phyloP scores from a whole-genome alignment of 2,113 vertebrate genomes.

The Tinamus guttatus region DNA sequence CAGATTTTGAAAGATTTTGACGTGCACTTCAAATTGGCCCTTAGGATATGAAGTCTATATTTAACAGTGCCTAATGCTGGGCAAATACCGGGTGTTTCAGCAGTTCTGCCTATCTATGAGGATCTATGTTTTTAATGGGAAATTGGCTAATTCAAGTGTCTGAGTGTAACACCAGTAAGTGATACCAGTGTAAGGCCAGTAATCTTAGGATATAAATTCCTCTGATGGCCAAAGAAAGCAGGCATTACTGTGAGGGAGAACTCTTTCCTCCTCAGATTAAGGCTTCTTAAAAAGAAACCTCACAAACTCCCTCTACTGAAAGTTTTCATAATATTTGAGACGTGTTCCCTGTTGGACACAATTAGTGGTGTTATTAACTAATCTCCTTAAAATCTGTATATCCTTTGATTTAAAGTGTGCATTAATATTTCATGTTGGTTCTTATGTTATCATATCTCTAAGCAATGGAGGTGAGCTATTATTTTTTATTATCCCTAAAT shows the following conservation, averaged over 20 bases:
- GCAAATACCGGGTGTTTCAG: constrained; percentile 16
- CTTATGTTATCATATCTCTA: background rate
- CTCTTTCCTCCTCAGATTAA: background rate
- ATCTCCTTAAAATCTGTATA: background rate
- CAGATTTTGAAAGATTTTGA: background rate
- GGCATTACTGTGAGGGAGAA: background rate
- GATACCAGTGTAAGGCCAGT: background rate
- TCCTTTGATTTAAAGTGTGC: background rate
- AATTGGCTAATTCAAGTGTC: background rate
- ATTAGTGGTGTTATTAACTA: background rate
- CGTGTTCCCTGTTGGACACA: background rate
- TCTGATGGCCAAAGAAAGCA: background rate
- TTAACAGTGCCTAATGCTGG: background rate
- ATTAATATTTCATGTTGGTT: background rate
- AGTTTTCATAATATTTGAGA: background rate
- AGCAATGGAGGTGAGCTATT: background rate
- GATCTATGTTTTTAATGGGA: background rate
- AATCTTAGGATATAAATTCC: background rate
- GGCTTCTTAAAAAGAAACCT: background rate
- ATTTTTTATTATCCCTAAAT: background rate
- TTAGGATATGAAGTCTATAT: background rate
- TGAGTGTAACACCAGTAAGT: background rate
- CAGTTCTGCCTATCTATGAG: background rate
- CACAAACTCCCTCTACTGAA: accelerated
- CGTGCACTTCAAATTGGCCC: background rate